Conservation (phyloP, 2,888 invertebrate genomes). For the Trichopoda pennipes region DNA sequence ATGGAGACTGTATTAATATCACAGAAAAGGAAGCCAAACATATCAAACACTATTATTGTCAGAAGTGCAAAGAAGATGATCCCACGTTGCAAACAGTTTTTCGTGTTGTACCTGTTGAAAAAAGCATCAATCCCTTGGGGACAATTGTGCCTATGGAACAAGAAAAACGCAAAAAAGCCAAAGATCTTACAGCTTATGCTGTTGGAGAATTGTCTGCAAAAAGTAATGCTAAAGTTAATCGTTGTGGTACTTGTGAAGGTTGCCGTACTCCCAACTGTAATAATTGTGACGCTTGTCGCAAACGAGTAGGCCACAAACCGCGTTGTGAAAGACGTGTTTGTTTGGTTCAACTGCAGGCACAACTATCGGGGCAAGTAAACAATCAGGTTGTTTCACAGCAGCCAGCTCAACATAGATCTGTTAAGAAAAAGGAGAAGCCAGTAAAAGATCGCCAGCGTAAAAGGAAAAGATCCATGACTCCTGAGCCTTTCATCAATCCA, state of each 20-base stretch:
- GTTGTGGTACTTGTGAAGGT: constrained; percentile 89
- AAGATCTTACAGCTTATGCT: constrained; percentile 59
- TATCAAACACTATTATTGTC: constrained; percentile 96
- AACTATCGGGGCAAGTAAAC: constrained; percentile 31
- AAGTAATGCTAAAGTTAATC: constrained; percentile 71
- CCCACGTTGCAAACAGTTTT: constrained; percentile 86
- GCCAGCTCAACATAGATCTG: constrained; percentile 21
- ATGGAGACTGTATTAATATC: constrained; percentile 97
- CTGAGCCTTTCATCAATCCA: constrained; percentile 79
- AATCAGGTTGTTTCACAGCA: constrained; percentile 68
- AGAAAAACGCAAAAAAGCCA: constrained; percentile 71
- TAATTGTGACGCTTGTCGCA: constrained; percentile 78
- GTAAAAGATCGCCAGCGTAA: constrained; percentile 75
- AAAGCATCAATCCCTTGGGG: constrained; percentile 70
- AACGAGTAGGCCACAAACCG: constrained; percentile 80
- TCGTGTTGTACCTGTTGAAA: constrained; percentile 77
- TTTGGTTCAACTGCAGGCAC: constrained; percentile 72
- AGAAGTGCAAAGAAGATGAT: constrained; percentile 91
- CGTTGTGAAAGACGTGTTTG: constrained; percentile 83
- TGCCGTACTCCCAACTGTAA: constrained; percentile 82
- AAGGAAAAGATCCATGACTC: constrained; percentile 76
- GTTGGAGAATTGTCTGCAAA: constrained; percentile 20
- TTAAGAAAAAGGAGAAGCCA: constrained; percentile 73
- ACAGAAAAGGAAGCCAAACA: constrained; percentile 95
- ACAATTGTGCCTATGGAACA: constrained; percentile 55